These are phyloP conservation scores for Chaenocephalus aceratus DNA, from an alignment of 2,113 vertebrate species.

Conservation along the genomic window DNA sequence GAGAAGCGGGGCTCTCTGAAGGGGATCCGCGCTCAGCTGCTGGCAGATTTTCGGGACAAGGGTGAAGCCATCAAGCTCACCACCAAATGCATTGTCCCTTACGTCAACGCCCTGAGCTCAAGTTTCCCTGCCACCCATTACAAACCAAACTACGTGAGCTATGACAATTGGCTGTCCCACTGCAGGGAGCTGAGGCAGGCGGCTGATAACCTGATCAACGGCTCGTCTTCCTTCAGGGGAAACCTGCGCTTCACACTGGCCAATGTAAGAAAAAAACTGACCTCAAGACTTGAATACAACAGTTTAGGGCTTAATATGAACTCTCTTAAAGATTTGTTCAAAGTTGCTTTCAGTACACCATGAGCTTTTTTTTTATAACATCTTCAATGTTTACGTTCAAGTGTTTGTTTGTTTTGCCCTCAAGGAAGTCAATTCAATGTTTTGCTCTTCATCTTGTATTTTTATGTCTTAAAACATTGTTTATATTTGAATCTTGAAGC, in stretches of 20 bases:
- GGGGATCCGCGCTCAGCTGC: constrained; percentile 18
- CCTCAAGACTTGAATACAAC: neutral
- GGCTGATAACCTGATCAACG: constrained; percentile 20
- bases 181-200: constrained; percentile 13
- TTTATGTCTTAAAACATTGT: neutral
- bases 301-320: neutral
- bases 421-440: neutral
- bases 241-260: constrained; percentile 23
- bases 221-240: constrained; percentile 27
- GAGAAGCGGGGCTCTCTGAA: constrained; percentile 33
- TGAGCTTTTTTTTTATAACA: too few species aligned
- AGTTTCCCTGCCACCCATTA: neutral
- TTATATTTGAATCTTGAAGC: constrained; percentile 4
- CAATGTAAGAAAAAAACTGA: constrained; percentile 21
- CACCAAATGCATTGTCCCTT: constrained; percentile 29
- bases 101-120: neutral
- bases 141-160: constrained; percentile 29
- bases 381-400: too few species aligned
- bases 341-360: too few species aligned
- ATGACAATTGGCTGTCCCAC: constrained; percentile 32
- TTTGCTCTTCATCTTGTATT: neutral
- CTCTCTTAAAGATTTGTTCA: neutral
- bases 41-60: constrained; percentile 35
- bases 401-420: neutral
- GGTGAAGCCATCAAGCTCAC: constrained; percentile 35